Evolutionary conservation across 2,888 invertebrate species (phyloP).

Genomic region (Leptura quadrifasciata): DNA sequence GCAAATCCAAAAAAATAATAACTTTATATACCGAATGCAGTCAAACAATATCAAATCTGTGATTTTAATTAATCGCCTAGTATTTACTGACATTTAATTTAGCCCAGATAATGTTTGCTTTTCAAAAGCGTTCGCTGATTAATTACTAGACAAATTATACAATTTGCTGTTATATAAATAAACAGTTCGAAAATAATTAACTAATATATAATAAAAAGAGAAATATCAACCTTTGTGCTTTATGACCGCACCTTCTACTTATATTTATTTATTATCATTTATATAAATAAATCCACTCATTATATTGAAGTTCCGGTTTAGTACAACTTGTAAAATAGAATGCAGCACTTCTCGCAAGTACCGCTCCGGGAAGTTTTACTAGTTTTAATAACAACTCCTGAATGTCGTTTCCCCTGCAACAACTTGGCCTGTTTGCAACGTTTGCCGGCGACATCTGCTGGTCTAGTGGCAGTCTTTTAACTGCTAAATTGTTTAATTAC

Average conservation of each 20-base stretch:
- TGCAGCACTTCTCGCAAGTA: background rate
- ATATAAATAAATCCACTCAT: too few relatives aligned
- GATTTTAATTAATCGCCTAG: background rate
- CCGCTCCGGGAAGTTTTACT: background rate
- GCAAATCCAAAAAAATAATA: background rate
- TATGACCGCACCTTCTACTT: too few relatives aligned
- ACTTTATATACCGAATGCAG: background rate
- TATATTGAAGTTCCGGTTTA: background rate
- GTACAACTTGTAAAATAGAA: background rate
- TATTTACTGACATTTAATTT: background rate
- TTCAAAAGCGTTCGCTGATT: background rate
- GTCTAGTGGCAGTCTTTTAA: background rate
- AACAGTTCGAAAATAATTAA: too few relatives aligned
- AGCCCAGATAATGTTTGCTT: background rate
- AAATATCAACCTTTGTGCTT: too few relatives aligned
- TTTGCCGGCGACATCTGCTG: background rate
- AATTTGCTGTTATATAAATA: too few relatives aligned
- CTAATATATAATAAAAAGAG: too few relatives aligned
- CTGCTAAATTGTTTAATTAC: slow-evolving; percentile 5
- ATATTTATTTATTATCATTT: too few relatives aligned
- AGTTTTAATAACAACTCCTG: background rate
- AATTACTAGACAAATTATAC: background rate
- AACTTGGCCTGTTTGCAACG: background rate
- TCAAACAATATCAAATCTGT: background rate
- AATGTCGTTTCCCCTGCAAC: background rate